Base-by-base conservation (phyloP, 2,888 invertebrate genomes). In the Aporophyla nigra region DNA sequence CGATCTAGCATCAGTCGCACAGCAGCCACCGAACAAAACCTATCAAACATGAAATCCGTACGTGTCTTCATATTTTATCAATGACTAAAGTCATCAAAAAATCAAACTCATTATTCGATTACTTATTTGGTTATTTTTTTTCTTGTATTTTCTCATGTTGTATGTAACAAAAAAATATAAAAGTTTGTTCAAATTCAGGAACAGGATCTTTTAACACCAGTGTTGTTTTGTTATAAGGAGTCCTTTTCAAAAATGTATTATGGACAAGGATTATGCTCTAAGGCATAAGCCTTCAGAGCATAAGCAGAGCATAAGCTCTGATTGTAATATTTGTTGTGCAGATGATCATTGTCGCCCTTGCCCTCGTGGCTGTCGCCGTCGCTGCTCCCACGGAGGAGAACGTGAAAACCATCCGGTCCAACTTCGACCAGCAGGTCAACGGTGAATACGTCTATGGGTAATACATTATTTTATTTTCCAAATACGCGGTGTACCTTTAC, bases 311-410 rank as follows among this genome's bases (percentile, higher is more conserved):
- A n/a, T n/a, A n/a, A n/a, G n/a, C n/a, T n/a, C 27, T 54, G 21
- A 16, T 21, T 54, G 21, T 53, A 54, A 46, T 6, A 65, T 71
- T 46, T 56, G 27, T 61, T 27, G 1, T 71, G 4, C 53, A 83
- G 86, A 76, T 86, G 43, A 75, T 84, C 58, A 10, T 84, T 12
- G 73, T 86, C n/a, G 81, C 80, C 21, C 75, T 88, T 33, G 88
- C 87, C 65, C 76, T 89, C 24, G 87, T 84, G 84, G 89, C 87
- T 49, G 66, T 79, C 49, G 78, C 75, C 56, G 72, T 58, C 51
- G 87, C 87, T 21, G 51, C 63, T 1, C 83, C 76, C 19, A 69
- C 4, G 5, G 53, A 65, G 2, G 51, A 62, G 12, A 6, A 0
- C 0, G 0, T n/a, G n/a, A n/a, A 46, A 43, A 84, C 75, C 59